A percentile compares a stretch with the other conserved stretches of the same genome.
These are phyloP conservation scores for Ectemnius continuus DNA, from an alignment of 2,888 invertebrate species.

Conservation along the genomic window DNA sequence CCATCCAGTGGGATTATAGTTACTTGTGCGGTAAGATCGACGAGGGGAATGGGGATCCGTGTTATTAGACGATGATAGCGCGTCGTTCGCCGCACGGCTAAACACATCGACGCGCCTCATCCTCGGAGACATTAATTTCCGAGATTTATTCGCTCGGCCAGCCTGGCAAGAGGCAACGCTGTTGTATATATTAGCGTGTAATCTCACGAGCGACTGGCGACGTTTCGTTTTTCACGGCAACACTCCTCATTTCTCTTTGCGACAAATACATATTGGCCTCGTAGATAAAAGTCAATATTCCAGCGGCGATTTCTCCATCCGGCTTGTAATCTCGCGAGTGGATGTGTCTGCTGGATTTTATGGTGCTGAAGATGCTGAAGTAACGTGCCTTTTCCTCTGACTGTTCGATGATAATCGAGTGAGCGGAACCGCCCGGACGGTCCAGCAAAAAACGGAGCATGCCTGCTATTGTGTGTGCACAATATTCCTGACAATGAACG, in stretches of 20 bases:
- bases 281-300: neutral
- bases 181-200: conserved; percentile 4
- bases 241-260: neutral
- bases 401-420: conserved; percentile 22
- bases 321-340: neutral
- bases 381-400: conserved; percentile 11
- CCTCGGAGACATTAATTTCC: neutral
- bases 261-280: conserved; percentile 3
- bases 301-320: neutral
- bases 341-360: too few relatives aligned
- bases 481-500: conserved; percentile 20
- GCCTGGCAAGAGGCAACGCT: neutral
- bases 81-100: too few relatives aligned
- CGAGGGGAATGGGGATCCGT: too few relatives aligned
- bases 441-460: conserved; percentile 19
- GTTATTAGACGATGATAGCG: too few relatives aligned
- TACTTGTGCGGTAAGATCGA: too few relatives aligned
- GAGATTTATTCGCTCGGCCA: conserved; percentile 1
- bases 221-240: conserved; percentile 5
- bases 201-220: neutral
- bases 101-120: neutral
- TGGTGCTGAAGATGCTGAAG: neutral
- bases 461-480: conserved; percentile 7
- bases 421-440: neutral
- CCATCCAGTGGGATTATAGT: too few relatives aligned